phyloP scores from a whole-genome alignment of 2,113 vertebrate genomes.

The Heloderma charlesbogerti region DNA sequence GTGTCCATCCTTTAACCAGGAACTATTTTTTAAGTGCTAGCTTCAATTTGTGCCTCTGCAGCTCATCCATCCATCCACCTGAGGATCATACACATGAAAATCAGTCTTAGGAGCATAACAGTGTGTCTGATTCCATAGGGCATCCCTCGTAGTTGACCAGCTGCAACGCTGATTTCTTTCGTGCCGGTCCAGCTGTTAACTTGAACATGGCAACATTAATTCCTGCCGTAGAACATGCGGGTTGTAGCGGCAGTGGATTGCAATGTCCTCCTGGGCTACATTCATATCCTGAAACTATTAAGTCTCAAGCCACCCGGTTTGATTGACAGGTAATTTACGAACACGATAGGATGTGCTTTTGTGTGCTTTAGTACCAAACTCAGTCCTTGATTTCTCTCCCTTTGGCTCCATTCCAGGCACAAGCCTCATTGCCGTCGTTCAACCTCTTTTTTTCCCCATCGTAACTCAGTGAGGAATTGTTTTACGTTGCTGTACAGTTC shows the following conservation, averaged over 20 bases:
- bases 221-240: constrained; percentile 62
- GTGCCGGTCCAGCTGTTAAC: background rate
- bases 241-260: constrained; percentile 59
- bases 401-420: constrained; percentile 56
- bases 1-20: background rate
- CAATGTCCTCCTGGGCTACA: constrained; percentile 61
- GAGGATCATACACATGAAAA: fast-evolving
- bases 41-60: fast-evolving
- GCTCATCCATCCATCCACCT: fast-evolving
- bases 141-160: background rate
- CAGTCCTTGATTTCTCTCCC: constrained; percentile 23
- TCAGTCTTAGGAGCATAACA: fast-evolving
- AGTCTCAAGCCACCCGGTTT: constrained; percentile 57
- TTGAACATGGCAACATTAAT: constrained; percentile 63
- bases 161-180: background rate
- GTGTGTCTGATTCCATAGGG: background rate
- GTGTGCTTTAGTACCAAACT: constrained; percentile 35
- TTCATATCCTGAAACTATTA: constrained; percentile 63
- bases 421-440: constrained; percentile 45
- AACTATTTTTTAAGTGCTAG: background rate
- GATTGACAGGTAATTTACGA: constrained; percentile 73
- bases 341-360: constrained; percentile 50
- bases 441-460: constrained; percentile 52
- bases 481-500: constrained; percentile 50
- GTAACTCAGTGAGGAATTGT: constrained; percentile 39